Evolutionary conservation across 2,888 invertebrate genomes (phyloP), one percentile per base, ranked within the genome.

Genomic region (Coelopa pilipes): DNA sequence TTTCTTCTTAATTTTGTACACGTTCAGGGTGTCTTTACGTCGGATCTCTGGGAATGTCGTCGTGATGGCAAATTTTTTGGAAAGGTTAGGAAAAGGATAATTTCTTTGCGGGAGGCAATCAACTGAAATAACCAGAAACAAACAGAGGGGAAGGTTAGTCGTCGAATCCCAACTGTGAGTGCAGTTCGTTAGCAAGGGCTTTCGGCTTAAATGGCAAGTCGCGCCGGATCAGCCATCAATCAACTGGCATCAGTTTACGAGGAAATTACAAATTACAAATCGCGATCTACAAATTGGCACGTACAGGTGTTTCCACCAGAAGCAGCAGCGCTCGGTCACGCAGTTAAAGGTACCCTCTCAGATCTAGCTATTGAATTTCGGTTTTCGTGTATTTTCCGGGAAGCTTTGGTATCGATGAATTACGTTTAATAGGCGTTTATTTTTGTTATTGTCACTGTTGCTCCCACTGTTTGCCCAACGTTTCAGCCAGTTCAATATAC

Each of bases 1-100:
- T 85, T 85, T 85, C 83, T 85, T 85, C 79, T 85, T 84, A 78
- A 85, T 81, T 81, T 85, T 85, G 78, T 85, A 85, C 79, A 85
- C 85, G 83, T 85, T 84, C 82, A 80, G 78, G 77, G 82, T 83
- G 83, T 83, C 84, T 81, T 83, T 82, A 79, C 75, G 81, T 78
- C 80, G 78, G 79, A 80, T 79, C 78, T 79, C 79, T 77, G 81
- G 81, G 82, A 82, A 81, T 82, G 81, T 80, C 83, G 84, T 81
- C 84, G 84, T 85, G 85, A 82, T 85, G 84, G 85, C 84, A 81
- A 85, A 82, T 85, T 81, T 84, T 84, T 75, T 65, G 73, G 72
- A 60, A 79, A 79, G 76, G 78, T 77, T 75, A 75, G 73, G 78
- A 72, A 21, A 70, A 60, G 47, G n/a, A 53, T 11, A n/a, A 34